Evolutionary conservation across 2,113 vertebrate species (phyloP).

Genomic region (Pipa parva): DNA sequence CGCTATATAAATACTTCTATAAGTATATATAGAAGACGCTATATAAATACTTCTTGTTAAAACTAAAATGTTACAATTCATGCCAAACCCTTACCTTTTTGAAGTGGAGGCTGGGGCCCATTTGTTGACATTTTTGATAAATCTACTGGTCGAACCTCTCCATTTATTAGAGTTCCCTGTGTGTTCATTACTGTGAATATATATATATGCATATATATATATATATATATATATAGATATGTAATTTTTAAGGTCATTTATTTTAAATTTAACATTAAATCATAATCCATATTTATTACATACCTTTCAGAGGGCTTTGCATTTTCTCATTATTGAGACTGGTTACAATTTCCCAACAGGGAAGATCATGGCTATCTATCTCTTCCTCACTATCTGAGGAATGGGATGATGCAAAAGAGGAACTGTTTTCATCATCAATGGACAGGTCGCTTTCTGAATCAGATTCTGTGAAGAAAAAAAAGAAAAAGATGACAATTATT

Average conservation of each 20-base stretch:
- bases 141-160: slow-evolving; percentile 54
- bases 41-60: too few species aligned
- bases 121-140: slow-evolving; percentile 61
- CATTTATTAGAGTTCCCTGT: slow-evolving; percentile 48
- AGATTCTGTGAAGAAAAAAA: slow-evolving; percentile 64
- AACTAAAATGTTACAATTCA: too few species aligned
- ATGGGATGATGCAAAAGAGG: slow-evolving; percentile 83
- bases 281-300: neutral
- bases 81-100: slow-evolving; percentile 74
- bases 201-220: neutral
- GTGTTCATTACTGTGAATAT: slow-evolving; percentile 51
- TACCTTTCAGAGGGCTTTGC: slow-evolving; percentile 64
- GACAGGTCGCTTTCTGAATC: slow-evolving; percentile 88
- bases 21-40: too few species aligned
- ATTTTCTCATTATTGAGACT: slow-evolving; percentile 55
- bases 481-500: neutral
- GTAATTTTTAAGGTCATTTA: neutral
- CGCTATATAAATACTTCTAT: too few species aligned
- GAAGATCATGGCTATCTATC: slow-evolving; percentile 65
- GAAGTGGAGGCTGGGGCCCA: slow-evolving; percentile 62
- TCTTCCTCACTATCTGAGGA: slow-evolving; percentile 90
- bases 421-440: slow-evolving; percentile 84
- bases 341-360: slow-evolving; percentile 78
- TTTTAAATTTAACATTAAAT: neutral
- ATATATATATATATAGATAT: neutral